phyloP scores from a whole-genome alignment of 2,888 invertebrate species.

The Dolichopus griseipennis region DNA sequence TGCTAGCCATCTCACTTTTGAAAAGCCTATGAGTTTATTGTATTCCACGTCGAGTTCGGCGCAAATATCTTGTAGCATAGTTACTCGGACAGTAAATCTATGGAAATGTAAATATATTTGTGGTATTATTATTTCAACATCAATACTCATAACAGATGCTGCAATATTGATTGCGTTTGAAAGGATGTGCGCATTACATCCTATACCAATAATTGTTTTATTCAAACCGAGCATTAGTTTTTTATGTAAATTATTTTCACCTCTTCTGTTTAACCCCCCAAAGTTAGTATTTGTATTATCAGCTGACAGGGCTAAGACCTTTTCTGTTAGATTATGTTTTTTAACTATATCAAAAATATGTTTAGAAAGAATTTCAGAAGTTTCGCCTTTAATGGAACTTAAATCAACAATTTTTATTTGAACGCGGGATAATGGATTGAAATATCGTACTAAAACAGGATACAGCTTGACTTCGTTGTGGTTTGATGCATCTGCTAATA shows the following conservation, averaged over 20 bases:
- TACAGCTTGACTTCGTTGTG: too few relatives aligned
- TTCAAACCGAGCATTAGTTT: neutral
- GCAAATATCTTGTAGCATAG: slow-evolving; percentile 26
- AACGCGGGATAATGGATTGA: neutral
- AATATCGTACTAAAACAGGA: slow-evolving; percentile 18
- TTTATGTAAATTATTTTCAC: neutral
- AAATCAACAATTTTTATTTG: slow-evolving; percentile 11
- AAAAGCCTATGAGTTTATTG: slow-evolving; percentile 26
- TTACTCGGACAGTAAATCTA: slow-evolving; percentile 10
- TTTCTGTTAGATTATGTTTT: too few relatives aligned
- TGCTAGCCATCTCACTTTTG: slow-evolving; percentile 27
- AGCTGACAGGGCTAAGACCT: too few relatives aligned
- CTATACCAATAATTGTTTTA: too few relatives aligned
- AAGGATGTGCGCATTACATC: too few relatives aligned
- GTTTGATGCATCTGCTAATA: slow-evolving; percentile 22
- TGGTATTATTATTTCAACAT: slow-evolving; percentile 3
- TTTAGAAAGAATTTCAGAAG: too few relatives aligned
- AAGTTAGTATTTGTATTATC: too few relatives aligned
- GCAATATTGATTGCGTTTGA: too few relatives aligned
- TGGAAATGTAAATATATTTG: slow-evolving; percentile 9
- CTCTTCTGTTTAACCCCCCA: neutral
- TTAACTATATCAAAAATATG: too few relatives aligned
- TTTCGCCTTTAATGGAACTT: too few relatives aligned
- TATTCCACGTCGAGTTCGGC: slow-evolving; percentile 24
- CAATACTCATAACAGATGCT: too few relatives aligned